Evolutionary conservation across 2,113 vertebrate genomes (phyloP), one percentile per base, ranked within the genome.

Genomic region (Nannobrachium achirus): DNA sequence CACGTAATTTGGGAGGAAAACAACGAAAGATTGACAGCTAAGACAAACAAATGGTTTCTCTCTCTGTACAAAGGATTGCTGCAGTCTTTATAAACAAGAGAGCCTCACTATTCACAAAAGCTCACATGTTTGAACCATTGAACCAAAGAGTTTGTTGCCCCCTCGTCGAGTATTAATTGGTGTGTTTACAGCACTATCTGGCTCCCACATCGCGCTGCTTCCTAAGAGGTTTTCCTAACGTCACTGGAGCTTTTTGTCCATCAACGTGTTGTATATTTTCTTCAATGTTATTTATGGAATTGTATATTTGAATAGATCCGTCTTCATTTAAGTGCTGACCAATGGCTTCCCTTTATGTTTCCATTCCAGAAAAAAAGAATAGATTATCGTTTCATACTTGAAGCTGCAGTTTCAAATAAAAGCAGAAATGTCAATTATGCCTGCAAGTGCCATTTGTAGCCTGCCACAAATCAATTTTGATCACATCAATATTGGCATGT

Each of bases 361-460:
- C 52, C 69, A 65, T 80, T 73, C 48, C 69, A 83, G 70, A 85
- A 80, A 75, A 80, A 75, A 80, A 67, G 41, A 64, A 52, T 63
- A 60, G 55, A 69, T 64, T 79, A 71, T 78, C 64, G 51, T 80
- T 83, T 86, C 78, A 80, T 80, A 84, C 80, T 81, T 86, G 70
- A 87, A 78, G 57, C 71, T 76, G 76, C 46, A 57, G 88, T 87
- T 86, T 79, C 74, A 88, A 33, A 88, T 86, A 89, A 89, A 91
- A 88, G 75, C 42, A 69, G 42, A 76, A 70, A 76, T 78, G 64
- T 53, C 59, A 48, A 56, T 39, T 55, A 33, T 33, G 45, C 63
- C 14, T 11, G 10, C 7, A 6, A 20, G 7, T 19, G 2, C 2
- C 10, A 1, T 61, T 11, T 56, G 63, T 62, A 20, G 6, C 2